Percentiles rank a stretch among this genome's conserved stretches.
phyloP scores from a whole-genome alignment of 1,140 invertebrate genomes.

The Diorhabda carinulata region DNA sequence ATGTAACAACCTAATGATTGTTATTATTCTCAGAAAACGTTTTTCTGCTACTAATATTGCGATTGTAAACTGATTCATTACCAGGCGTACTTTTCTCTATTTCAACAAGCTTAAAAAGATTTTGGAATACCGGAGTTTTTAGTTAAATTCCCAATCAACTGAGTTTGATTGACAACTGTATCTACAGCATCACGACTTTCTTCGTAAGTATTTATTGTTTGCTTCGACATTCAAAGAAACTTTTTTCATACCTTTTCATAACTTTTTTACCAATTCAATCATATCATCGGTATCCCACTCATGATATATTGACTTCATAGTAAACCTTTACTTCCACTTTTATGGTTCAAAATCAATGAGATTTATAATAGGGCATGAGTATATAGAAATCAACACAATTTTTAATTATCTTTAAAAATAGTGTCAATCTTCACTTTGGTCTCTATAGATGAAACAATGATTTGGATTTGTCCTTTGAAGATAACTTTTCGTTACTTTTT shows the following conservation, averaged over 20 bases:
- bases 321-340: background rate
- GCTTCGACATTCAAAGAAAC: background rate
- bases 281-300: background rate
- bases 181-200: slow-evolving; percentile 6
- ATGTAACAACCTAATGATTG: slow-evolving; percentile 7
- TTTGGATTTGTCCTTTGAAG: too few relatives aligned
- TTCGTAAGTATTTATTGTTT: slow-evolving; percentile 7
- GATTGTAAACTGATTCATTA: slow-evolving; percentile 9
- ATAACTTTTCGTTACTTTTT: too few relatives aligned
- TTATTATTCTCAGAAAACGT: slow-evolving; percentile 6
- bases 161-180: slow-evolving; percentile 5
- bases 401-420: slow-evolving; percentile 9
- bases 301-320: slow-evolving; percentile 6
- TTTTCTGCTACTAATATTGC: background rate
- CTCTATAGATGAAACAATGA: background rate
- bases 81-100: slow-evolving; percentile 8
- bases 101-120: slow-evolving; percentile 3
- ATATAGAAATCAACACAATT: slow-evolving; percentile 5
- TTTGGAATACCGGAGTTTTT: slow-evolving; percentile 6
- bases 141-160: slow-evolving; percentile 3
- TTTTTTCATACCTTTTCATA: background rate
- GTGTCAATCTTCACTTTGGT: background rate
- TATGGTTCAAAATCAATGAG: slow-evolving; percentile 3
- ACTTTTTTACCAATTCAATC: background rate
- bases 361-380: background rate